Evolutionary conservation across 2,797 vertebrate genomes (phyloP).

Genomic region (Sarcoramphus papa): DNA sequence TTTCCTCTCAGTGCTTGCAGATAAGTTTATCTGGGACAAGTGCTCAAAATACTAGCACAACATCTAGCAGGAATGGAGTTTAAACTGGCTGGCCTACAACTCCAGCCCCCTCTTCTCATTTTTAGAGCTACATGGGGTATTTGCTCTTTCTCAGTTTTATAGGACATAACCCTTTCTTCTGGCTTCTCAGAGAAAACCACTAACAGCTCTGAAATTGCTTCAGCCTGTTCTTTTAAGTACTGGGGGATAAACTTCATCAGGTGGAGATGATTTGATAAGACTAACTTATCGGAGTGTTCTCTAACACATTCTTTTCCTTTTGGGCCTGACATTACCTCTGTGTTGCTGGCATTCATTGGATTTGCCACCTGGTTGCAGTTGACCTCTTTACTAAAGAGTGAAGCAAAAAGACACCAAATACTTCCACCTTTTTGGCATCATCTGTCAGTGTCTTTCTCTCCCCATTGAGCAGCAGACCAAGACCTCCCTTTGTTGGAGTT

Average conservation of each 20-base stretch:
- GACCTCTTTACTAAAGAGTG: neutral
- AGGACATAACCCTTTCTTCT: neutral
- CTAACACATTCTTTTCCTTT: neutral
- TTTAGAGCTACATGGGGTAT: neutral
- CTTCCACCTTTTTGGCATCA: neutral
- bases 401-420: neutral
- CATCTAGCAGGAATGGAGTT: neutral
- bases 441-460: neutral
- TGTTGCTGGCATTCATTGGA: neutral
- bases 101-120: neutral
- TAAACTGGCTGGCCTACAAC: neutral
- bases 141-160: neutral
- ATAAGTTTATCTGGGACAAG: neutral
- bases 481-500: neutral
- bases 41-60: neutral
- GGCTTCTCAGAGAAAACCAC: neutral
- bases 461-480: neutral
- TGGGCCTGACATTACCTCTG: neutral
- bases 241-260: neutral
- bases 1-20: neutral
- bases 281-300: neutral
- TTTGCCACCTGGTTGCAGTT: neutral
- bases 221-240: neutral
- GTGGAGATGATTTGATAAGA: neutral
- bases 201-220: constrained; percentile 24